Percentiles rank a stretch among this genome's conserved stretches.
Conservation (phyloP, 2,113 vertebrate species). For the Spizaetus ornatus region DNA sequence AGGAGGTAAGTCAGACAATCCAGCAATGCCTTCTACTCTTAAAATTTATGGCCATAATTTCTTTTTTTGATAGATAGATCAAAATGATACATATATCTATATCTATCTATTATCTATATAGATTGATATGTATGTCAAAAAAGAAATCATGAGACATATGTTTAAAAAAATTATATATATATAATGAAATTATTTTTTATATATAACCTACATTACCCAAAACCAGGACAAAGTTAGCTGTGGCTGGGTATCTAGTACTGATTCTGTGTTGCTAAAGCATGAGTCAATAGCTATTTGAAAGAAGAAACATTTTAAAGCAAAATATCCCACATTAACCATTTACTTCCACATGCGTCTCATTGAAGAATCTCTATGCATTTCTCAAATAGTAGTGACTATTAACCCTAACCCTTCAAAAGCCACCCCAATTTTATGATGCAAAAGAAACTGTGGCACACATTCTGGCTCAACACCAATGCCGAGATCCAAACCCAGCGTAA, state of each 20-base stretch:
- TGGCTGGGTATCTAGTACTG: background rate
- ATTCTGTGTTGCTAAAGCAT: background rate
- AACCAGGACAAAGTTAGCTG: background rate
- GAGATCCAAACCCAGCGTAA: background rate
- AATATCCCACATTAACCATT: background rate
- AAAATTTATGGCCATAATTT: background rate
- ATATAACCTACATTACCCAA: background rate
- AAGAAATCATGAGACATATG: background rate
- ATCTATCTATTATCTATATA: background rate
- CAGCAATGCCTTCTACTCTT: background rate
- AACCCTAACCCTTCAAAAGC: background rate
- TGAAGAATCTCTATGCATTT: background rate
- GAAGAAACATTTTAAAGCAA: background rate
- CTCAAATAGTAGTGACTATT: background rate
- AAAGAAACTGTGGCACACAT: background rate
- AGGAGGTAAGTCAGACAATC: background rate
- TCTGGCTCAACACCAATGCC: background rate
- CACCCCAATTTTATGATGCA: background rate
- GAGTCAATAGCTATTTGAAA: background rate
- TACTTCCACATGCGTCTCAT: background rate
- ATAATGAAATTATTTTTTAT: background rate
- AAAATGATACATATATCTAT: background rate
- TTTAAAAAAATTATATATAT: background rate
- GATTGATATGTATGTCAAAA: background rate
- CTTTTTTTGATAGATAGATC: background rate